Base-by-base conservation (phyloP, 2,113 vertebrate species). In the Pterocles burchelli region DNA sequence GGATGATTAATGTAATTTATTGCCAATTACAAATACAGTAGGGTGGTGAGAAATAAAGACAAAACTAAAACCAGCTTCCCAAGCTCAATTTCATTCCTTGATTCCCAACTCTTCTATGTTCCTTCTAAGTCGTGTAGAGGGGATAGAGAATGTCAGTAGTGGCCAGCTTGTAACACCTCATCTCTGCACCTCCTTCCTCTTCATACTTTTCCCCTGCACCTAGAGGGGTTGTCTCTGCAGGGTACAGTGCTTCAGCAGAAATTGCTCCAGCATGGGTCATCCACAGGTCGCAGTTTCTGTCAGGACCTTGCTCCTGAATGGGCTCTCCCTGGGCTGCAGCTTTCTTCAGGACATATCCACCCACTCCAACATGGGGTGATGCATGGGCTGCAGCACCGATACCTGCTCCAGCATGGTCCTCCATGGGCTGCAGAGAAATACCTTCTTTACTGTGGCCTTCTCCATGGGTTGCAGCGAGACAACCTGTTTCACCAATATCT, bases 201-300 rank as follows among this genome's bases (percentile, higher is more conserved):
- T 73, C 45, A 67, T 17, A 5, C 33, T 46, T 75, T 11, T 20
- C 3, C 33, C 18, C 33, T 70, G 49, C 13, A 84, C 72, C 41
- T 57, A 14, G 25, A 46, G 0, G 4, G 18, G 17, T 82, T 43
- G 25, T 67, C 17, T 85, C 79, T 0, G 0, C 6, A 1, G 21
- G 19, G 24, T 28, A 13, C 22, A 49, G 12, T 49, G 58, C 10
- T 88, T 74, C 65, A 87, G 65, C 43, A 92, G n/a, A 28, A 88
- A 19, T n/a, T 55, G 43, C n/a, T 82, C 21, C 62, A 59, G 52
- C 43, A 43, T 0, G 18, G 10, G 31, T 46, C 38, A 83, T 20
- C 31, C 67, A 55, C 0, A 0, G 41, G 19, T 71, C 0, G 0
- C 59, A 78, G 46, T 7, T 88, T 20, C 79, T 90, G 66, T 17